Evolutionary conservation across 2,113 vertebrate species (phyloP), one percentile per base, ranked within the genome.

Genomic region (Tor tambroides): DNA sequence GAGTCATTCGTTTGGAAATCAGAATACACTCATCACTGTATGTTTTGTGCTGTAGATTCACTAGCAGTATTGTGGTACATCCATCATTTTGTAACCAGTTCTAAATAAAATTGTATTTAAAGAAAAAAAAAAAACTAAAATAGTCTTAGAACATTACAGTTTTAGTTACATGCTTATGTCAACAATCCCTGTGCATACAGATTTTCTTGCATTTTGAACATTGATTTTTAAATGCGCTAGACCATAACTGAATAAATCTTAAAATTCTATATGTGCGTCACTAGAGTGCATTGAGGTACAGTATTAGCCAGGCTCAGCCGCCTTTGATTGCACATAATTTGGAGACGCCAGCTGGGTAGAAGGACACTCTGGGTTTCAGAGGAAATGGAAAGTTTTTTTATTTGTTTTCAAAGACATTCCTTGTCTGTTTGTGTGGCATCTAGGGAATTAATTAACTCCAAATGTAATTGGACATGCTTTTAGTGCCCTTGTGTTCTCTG

Each of bases 341-440:
- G 10, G 14, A 67, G n/a, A 69, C 32, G 26, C 26, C 72, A 28
- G 19, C 54, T 84, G 80, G 5, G 46, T 19, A 69, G 72, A 75
- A 28, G 11, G 30, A 79, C 11, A 23, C 43, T 41, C 61, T 21
- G 59, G 80, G 49, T 84, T 26, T 8, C 10, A 49, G 74, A 67
- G 59, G 56, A 79, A 79, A 65, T 15, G 63, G 61, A 63, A 65
- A 1, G n/a, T 83, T 74, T 83, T 74, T 74, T 87, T 71, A 28
- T 61, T 80, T 69, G 35, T 78, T 84, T 79, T 59, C 23, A 76
- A 87, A 79, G 12, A 77, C 59, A 80, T 87, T 87, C 71, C 49
- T 84, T 67, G n/a, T 43, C 43, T 38, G 49, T 59, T 32, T 79
- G 56, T 49, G 63, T 2, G 19, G 65, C 12, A 65, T 8, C 30